Conservation (phyloP, 2,797 vertebrate genomes). For the Hafferia zeledoni region DNA sequence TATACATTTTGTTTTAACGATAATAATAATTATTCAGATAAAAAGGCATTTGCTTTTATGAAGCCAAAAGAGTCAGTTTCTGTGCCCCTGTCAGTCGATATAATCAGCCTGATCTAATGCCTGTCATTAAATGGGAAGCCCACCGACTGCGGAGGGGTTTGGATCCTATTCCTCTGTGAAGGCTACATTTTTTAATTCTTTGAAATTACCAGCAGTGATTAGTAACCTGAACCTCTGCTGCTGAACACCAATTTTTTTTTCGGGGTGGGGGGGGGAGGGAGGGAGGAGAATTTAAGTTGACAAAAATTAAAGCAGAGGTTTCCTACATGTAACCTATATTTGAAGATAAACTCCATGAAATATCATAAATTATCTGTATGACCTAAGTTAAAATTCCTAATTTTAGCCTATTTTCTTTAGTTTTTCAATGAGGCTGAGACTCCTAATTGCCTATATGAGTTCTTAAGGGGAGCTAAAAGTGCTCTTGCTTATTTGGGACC, state of each 20-base stretch:
- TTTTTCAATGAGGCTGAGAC: neutral
- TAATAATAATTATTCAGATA: constrained; percentile 75
- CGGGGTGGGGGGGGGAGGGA: accelerated
- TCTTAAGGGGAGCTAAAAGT: neutral
- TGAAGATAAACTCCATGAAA: neutral
- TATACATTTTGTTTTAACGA: constrained; percentile 77
- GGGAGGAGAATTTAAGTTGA: neutral
- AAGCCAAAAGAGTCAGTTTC: neutral
- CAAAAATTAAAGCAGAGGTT: neutral
- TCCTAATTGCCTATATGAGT: neutral
- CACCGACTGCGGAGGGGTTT: accelerated
- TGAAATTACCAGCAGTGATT: neutral
- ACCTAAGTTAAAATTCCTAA: neutral
- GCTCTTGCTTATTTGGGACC: neutral
- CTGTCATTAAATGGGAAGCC: neutral
- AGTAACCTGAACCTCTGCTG: neutral
- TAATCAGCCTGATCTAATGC: neutral
- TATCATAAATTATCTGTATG: neutral
- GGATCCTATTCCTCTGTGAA: neutral
- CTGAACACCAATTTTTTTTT: neutral
- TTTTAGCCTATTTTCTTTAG: neutral
- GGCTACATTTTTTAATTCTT: neutral
- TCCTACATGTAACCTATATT: neutral
- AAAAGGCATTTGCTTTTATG: constrained; percentile 58
- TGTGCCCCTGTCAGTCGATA: neutral